Conservation (phyloP, 2,888 invertebrate species). For the Xestia sexstrigata region DNA sequence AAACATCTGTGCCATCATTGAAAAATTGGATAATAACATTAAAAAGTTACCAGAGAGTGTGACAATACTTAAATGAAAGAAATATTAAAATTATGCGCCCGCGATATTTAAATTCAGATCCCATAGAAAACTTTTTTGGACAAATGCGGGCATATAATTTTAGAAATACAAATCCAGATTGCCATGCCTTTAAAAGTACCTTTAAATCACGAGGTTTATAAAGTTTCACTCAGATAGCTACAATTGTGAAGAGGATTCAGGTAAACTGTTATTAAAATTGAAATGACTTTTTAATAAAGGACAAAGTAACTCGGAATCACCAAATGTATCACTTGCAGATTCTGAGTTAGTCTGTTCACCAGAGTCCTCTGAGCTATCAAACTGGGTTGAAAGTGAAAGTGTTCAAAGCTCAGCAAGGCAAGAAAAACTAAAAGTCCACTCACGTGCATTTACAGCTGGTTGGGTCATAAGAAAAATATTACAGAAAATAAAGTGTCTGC, state of each 20-base stretch:
- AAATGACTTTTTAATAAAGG: no score
- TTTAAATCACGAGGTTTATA: slow-evolving; percentile 45
- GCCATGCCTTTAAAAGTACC: slow-evolving; percentile 55
- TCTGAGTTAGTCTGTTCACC: no score
- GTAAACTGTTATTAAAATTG: slow-evolving; percentile 6
- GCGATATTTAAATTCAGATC: slow-evolving; percentile 12
- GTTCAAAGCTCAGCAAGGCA: no score
- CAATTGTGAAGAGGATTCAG: no score
- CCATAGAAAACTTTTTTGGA: slow-evolving; percentile 62
- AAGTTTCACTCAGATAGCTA: slow-evolving; percentile 44
- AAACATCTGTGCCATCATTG: slow-evolving; percentile 14
- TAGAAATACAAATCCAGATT: slow-evolving; percentile 62
- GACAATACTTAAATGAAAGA: background rate
- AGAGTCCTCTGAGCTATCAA: no score
- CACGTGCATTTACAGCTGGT: no score
- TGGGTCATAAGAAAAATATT: no score
- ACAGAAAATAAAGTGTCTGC: no score
- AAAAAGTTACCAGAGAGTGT: slow-evolving; percentile 11
- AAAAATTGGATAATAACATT: slow-evolving; percentile 18
- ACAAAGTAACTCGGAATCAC: no score
- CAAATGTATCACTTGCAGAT: no score
- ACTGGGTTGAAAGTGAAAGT: no score
- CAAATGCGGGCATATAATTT: slow-evolving; percentile 62
- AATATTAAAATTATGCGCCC: slow-evolving; percentile 15
- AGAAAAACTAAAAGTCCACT: no score